A percentile compares a stretch with the other conserved stretches of the same genome.
Conservation (phyloP, 2,113 vertebrate species). For the Marmota flaviventris region DNA sequence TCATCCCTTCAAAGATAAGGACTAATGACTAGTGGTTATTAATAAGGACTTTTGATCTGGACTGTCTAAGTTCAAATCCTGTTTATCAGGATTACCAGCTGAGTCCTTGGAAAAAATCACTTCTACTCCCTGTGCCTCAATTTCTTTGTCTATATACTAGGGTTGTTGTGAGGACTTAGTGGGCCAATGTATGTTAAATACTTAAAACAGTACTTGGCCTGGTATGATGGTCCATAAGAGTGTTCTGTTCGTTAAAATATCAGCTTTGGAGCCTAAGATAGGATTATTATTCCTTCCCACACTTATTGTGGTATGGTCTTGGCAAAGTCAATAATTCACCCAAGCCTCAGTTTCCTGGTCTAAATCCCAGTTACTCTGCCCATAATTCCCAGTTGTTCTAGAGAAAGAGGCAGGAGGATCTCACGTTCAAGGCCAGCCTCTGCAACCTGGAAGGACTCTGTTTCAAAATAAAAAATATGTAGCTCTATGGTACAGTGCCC, state of each 20-base stretch:
- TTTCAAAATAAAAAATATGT: not conserved
- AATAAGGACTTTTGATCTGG: not conserved
- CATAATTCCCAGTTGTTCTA: not conserved
- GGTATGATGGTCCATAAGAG: not conserved
- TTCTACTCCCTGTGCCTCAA: not conserved
- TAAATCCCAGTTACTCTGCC: not conserved
- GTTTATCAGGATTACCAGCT: not conserved
- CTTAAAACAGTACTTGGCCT: not conserved
- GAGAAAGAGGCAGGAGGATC: not conserved
- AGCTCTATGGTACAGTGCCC: not conserved
- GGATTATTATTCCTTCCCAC: not conserved
- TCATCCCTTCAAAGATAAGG: not conserved
- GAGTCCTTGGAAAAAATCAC: constrained; percentile 6
- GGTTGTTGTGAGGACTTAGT: constrained; percentile 28
- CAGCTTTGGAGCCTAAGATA: not conserved
- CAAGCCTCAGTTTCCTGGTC: constrained; percentile 30
- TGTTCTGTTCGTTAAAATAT: not conserved
- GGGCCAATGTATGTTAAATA: not conserved
- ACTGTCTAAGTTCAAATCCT: not conserved
- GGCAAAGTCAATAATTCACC: constrained; percentile 26
- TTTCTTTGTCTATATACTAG: constrained; percentile 51
- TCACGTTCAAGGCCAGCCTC: not conserved
- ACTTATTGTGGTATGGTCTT: not conserved
- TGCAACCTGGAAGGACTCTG: not conserved
- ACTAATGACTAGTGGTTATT: constrained; percentile 45